Evolutionary conservation across 2,113 vertebrate genomes (phyloP).

Genomic region (Dolichotis patagonum): DNA sequence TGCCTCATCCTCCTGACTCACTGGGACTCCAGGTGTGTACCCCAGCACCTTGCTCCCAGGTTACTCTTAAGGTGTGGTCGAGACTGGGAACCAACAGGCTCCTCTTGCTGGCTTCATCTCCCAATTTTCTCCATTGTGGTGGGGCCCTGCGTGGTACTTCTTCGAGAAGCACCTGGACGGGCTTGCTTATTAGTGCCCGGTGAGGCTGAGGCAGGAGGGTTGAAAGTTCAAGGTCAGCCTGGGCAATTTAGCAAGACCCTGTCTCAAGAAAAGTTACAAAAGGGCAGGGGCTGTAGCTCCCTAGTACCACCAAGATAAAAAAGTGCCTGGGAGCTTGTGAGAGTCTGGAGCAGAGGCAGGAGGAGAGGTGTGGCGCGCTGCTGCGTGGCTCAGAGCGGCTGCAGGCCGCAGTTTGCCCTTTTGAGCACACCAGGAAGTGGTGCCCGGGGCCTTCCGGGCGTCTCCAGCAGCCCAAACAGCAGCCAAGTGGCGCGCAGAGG

Average conservation of each 20-base stretch:
- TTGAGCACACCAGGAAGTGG: neutral
- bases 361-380: neutral
- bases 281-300: neutral
- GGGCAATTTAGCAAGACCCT: neutral
- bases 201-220: neutral
- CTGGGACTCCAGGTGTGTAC: neutral
- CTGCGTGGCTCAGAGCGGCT: too few species aligned
- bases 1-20: neutral
- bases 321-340: neutral
- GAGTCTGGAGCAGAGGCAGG: neutral
- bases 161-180: neutral
- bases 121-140: neutral
- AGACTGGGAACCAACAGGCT: neutral
- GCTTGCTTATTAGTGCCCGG: neutral
- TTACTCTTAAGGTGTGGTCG: neutral
- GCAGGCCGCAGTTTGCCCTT: neutral
- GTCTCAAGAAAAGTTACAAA: neutral
- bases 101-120: neutral
- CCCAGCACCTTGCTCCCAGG: neutral
- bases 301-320: neutral
- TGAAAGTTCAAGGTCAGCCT: neutral
- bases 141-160: neutral
- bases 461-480: neutral
- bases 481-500: fast-evolving
- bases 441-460: neutral